A percentile compares a stretch with the other conserved stretches of the same genome.
phyloP scores from a whole-genome alignment of 1,140 invertebrate species.

The Eumaeus atala region DNA sequence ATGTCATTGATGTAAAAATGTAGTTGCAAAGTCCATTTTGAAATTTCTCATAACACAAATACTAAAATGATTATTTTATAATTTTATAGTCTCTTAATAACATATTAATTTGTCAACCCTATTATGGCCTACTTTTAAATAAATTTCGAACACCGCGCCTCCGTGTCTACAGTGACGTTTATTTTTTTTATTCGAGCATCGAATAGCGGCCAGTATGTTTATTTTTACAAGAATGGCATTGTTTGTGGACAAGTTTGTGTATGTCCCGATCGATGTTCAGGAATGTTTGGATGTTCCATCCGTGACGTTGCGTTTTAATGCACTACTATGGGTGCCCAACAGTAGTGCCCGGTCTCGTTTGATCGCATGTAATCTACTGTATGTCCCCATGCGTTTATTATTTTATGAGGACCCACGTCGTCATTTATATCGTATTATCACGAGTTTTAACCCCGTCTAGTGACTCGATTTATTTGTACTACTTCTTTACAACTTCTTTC shows the following conservation, averaged over 20 bases:
- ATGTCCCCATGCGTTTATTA: not conserved
- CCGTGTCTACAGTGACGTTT: constrained; percentile 46
- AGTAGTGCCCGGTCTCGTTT: constrained; percentile 24
- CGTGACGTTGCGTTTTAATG: constrained; percentile 45
- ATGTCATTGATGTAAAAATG: no score
- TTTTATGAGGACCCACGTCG: no score
- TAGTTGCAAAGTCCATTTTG: not conserved
- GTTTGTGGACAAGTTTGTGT: constrained; percentile 58
- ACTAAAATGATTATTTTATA: no score
- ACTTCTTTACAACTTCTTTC: no score
- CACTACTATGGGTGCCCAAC: constrained; percentile 33
- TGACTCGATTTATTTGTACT: no score
- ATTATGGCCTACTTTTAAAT: constrained; percentile 48
- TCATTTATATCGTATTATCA: no score
- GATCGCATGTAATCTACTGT: constrained; percentile 9
- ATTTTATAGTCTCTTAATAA: not conserved
- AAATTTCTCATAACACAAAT: not conserved
- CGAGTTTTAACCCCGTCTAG: no score
- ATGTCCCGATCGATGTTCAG: constrained; percentile 51
- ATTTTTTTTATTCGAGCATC: constrained; percentile 48
- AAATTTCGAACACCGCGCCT: constrained; percentile 41
- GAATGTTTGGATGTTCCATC: constrained; percentile 50
- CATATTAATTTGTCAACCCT: constrained; percentile 37
- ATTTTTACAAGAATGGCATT: constrained; percentile 62
- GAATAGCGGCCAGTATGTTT: constrained; percentile 47